Percentiles rank a stretch among this genome's conserved stretches.
Evolutionary conservation across 2,888 invertebrate species (phyloP).

Genomic region (Caenorhabditis sinica): DNA sequence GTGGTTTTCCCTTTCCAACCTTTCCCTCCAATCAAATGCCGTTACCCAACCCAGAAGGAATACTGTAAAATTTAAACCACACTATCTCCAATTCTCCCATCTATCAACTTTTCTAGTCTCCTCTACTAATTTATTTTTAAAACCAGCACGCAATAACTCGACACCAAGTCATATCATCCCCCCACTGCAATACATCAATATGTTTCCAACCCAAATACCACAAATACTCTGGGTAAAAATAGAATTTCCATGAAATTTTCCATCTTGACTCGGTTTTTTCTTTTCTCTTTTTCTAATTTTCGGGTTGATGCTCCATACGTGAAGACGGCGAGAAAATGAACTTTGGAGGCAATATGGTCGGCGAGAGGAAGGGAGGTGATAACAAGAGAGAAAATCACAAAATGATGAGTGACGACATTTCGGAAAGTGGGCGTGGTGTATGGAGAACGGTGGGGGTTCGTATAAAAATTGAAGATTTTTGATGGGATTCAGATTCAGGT

Average conservation of each 20-base stretch:
- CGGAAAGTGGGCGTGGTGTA: constrained; percentile 21
- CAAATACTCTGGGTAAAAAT: constrained; percentile 36
- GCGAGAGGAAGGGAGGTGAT: constrained; percentile 2
- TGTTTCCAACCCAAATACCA: constrained; percentile 32
- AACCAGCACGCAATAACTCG: background rate
- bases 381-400: background rate
- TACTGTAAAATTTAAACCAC: constrained; percentile 4
- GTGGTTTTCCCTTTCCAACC: no score
- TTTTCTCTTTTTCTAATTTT: background rate
- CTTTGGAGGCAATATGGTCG: constrained; percentile 22
- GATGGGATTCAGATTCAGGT: background rate
- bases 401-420: constrained; percentile 17
- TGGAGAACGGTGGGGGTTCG: background rate
- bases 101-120: background rate
- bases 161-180: constrained; percentile 23
- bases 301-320: constrained; percentile 25
- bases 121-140: background rate
- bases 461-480: background rate
- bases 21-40: no score
- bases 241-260: constrained; percentile 60
- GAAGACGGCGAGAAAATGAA: constrained; percentile 3
- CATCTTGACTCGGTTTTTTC: constrained; percentile 24
- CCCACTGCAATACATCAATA: constrained; percentile 1
- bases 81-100: background rate
- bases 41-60: background rate